Evolutionary conservation across 2,888 invertebrate genomes (phyloP).

Genomic region (Xylota sylvarum): DNA sequence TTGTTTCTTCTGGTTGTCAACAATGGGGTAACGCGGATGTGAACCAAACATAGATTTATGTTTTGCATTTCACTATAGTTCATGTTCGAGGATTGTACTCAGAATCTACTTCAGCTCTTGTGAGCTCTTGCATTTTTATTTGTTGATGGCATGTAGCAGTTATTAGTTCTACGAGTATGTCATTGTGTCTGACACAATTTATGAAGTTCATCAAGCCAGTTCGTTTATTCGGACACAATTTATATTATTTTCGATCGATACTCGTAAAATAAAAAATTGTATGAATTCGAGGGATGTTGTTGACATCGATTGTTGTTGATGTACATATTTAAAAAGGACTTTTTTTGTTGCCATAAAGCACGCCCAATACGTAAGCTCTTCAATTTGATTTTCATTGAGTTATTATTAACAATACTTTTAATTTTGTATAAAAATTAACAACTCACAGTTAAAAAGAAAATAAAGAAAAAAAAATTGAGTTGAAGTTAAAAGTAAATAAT

Average conservation of each 20-base stretch:
- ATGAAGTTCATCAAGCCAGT: neutral
- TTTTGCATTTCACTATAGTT: neutral
- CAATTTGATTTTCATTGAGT: too few relatives aligned
- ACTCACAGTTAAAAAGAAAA: too few relatives aligned
- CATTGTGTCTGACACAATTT: conserved; percentile 14
- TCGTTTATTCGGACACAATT: neutral
- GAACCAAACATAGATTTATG: conserved; percentile 16
- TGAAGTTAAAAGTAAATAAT: too few relatives aligned
- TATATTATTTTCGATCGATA: neutral
- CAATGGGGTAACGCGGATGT: neutral
- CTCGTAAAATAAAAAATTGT: neutral
- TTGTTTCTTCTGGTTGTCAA: conserved; percentile 5
- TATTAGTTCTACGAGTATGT: conserved; percentile 8
- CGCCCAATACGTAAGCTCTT: too few relatives aligned
- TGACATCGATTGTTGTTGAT: neutral
- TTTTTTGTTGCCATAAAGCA: neutral
- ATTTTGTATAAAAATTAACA: too few relatives aligned
- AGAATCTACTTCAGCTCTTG: neutral
- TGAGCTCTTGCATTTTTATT: conserved; percentile 2
- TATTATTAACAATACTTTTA: too few relatives aligned
- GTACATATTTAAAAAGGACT: too few relatives aligned
- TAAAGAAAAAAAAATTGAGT: too few relatives aligned
- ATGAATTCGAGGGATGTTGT: neutral
- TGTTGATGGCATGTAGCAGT: conserved; percentile 15
- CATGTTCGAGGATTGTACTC: neutral